phyloP scores from a whole-genome alignment of 2,888 invertebrate genomes.

The Rotaria macrura region DNA sequence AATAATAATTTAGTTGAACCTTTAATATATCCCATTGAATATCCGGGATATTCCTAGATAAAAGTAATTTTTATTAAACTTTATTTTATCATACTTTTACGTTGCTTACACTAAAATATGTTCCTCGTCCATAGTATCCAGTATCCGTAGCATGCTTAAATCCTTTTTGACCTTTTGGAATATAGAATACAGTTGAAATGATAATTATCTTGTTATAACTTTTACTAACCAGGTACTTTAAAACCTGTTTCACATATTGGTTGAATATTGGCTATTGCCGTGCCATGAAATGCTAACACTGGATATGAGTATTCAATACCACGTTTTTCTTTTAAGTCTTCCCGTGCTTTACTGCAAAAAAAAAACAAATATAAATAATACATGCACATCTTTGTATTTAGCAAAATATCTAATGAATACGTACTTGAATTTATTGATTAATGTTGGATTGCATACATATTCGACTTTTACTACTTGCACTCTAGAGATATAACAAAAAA shows the following conservation, averaged over 20 bases:
- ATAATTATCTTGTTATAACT: not conserved
- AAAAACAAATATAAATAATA: not conserved
- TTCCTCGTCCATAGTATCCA: constrained; percentile 38
- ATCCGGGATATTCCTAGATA: constrained; percentile 38
- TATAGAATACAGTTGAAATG: constrained; percentile 37
- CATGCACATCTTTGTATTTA: too few species aligned
- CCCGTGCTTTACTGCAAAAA: constrained; percentile 37
- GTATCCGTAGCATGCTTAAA: constrained; percentile 36
- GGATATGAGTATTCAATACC: constrained; percentile 40
- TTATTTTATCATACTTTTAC: not conserved
- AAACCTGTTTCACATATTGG: constrained; percentile 39
- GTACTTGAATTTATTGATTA: constrained; percentile 40
- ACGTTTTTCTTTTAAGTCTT: constrained; percentile 36
- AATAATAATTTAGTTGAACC: constrained; percentile 38
- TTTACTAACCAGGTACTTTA: not conserved
- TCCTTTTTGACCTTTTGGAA: constrained; percentile 38
- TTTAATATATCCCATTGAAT: constrained; percentile 41
- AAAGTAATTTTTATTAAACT: not conserved
- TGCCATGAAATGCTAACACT: constrained; percentile 43
- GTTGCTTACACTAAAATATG: constrained; percentile 40
- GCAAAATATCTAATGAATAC: not conserved
- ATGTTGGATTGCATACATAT: constrained; percentile 41
- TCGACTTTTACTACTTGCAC: constrained; percentile 39
- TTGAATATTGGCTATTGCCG: constrained; percentile 38
- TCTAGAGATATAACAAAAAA: not conserved